Conservation (phyloP, 2,888 invertebrate species). For the Pollenia angustigena region DNA sequence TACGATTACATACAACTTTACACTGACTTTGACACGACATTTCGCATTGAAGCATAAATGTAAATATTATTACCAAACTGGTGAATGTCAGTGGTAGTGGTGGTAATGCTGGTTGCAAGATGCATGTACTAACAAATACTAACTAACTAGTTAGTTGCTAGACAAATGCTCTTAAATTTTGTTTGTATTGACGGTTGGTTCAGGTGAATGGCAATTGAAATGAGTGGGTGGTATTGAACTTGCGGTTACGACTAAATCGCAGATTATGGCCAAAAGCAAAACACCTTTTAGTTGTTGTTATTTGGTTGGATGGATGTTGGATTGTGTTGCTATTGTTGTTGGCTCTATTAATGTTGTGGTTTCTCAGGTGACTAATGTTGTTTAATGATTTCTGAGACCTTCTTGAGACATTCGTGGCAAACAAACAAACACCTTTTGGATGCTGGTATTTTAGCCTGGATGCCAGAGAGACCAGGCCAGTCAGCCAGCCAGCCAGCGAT, state of each 20-base stretch:
- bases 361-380: conserved; percentile 62
- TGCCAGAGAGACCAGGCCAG: conserved; percentile 8
- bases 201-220: conserved; percentile 58
- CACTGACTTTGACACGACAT: conserved; percentile 60
- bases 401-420: conserved; percentile 25
- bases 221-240: conserved; percentile 72
- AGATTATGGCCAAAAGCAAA: conserved; percentile 67
- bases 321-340: conserved; percentile 35
- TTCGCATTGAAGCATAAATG: conserved; percentile 40
- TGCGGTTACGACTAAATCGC: conserved; percentile 66
- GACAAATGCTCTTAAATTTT: conserved; percentile 16
- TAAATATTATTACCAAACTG: conserved; percentile 15
- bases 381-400: conserved; percentile 58
- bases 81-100: neutral
- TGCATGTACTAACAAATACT: neutral
- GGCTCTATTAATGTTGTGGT: conserved; percentile 42
- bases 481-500: conserved; percentile 11
- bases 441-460: neutral
- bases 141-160: neutral
- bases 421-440: neutral
- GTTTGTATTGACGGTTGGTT: conserved; percentile 23
- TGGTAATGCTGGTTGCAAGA: neutral
- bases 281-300: conserved; percentile 41
- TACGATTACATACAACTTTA: conserved; percentile 41
- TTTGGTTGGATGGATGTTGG: neutral